Conservation (phyloP, 2,113 vertebrate species). For the Puntigrus tetrazona region DNA sequence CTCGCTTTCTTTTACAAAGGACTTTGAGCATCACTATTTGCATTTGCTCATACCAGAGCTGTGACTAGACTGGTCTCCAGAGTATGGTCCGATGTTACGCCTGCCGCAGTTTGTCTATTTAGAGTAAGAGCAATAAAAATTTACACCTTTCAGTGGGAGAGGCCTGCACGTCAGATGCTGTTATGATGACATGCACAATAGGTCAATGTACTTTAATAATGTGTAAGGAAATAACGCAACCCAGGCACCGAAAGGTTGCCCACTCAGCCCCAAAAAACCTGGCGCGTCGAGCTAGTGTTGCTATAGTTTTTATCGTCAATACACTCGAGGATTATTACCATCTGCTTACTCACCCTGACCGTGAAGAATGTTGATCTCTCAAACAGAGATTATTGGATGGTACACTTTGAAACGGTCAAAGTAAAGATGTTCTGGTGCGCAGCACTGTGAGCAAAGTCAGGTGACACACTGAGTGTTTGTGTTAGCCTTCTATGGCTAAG, state of each 20-base stretch:
- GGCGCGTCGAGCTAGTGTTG: neutral
- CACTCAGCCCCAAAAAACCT: neutral
- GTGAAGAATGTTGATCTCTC: neutral
- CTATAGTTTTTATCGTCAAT: neutral
- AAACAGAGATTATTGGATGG: neutral
- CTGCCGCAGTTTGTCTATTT: neutral
- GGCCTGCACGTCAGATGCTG: neutral
- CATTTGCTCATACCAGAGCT: neutral
- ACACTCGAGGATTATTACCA: neutral
- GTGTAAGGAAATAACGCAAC: neutral
- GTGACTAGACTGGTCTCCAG: neutral
- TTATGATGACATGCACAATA: neutral
- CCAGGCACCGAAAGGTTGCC: neutral
- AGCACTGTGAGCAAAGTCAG: neutral
- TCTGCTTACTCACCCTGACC: no score
- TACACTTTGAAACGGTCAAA: neutral
- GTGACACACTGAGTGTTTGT: conserved; percentile 1
- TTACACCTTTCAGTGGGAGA: neutral
- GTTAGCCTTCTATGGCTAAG: conserved; percentile 27
- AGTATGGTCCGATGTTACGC: neutral
- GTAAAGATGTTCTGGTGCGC: neutral
- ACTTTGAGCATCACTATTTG: neutral
- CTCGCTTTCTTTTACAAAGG: neutral
- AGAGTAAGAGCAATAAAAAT: conserved; percentile 4
- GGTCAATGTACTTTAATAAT: neutral